A percentile compares a stretch with the other conserved stretches of the same genome.
Conservation (phyloP, 2,113 vertebrate genomes). For the Pungitius pungitius region DNA sequence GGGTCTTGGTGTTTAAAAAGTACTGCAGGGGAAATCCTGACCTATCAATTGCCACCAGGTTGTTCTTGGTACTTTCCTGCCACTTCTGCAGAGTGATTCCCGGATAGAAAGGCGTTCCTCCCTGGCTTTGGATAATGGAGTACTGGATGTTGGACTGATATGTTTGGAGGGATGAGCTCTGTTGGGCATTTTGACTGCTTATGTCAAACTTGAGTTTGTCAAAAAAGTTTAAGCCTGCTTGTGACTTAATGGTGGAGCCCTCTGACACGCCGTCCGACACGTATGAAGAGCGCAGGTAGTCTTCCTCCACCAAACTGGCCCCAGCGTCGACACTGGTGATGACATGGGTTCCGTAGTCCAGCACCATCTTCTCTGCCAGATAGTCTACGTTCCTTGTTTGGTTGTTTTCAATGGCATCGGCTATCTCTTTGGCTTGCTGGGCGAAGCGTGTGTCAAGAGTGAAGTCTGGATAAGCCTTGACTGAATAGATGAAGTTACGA, state of each 20-base stretch:
- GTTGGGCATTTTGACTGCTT: not conserved
- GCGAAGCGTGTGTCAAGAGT: constrained; percentile 82
- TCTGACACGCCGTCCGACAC: constrained; percentile 74
- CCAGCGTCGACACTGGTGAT: constrained; percentile 83
- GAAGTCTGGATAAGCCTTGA: constrained; percentile 81
- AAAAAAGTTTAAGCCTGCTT: constrained; percentile 82
- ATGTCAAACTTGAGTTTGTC: constrained; percentile 73
- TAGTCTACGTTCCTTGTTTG: constrained; percentile 85
- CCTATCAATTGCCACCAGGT: constrained; percentile 90
- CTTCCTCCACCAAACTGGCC: constrained; percentile 86
- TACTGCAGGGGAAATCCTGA: constrained; percentile 85
- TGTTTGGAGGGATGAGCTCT: constrained; percentile 64
- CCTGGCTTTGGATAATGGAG: constrained; percentile 86
- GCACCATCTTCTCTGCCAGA: constrained; percentile 86
- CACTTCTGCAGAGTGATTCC: constrained; percentile 91
- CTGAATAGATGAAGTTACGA: constrained; percentile 88
- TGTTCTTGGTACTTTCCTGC: constrained; percentile 88
- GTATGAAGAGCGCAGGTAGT: constrained; percentile 84
- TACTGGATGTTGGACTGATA: constrained; percentile 86
- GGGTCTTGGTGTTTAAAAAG: constrained; percentile 79
- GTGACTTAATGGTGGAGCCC: constrained; percentile 62
- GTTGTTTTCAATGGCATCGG: constrained; percentile 88
- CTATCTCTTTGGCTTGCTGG: constrained; percentile 81
- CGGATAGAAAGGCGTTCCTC: constrained; percentile 86
- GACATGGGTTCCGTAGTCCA: constrained; percentile 89